These are phyloP conservation scores for Schizotus pectinicornis DNA, from an alignment of 2,888 invertebrate genomes.

Conservation along the genomic window DNA sequence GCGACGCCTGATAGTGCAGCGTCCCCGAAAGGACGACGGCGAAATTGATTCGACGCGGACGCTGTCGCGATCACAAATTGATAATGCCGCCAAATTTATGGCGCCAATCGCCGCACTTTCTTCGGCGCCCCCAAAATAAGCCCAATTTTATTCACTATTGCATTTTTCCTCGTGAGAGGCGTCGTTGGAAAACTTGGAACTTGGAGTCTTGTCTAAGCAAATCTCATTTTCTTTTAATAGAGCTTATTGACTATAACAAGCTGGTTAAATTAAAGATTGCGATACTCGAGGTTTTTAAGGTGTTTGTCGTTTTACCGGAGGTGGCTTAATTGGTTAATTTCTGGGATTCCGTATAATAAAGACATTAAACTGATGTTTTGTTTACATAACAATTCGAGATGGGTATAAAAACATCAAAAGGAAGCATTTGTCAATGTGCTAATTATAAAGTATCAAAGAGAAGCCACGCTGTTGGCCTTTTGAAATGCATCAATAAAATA, in stretches of 20 bases:
- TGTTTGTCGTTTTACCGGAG: no score
- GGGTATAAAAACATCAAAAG: constrained; percentile 35
- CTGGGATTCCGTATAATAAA: constrained; percentile 18
- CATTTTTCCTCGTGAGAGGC: no score
- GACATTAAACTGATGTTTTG: constrained; percentile 21
- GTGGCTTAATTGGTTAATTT: constrained; percentile 13
- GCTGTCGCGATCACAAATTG: constrained; percentile 13
- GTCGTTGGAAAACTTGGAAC: no score
- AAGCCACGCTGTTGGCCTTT: constrained; percentile 22
- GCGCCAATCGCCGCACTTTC: no score
- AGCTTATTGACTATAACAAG: no score
- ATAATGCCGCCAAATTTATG: background rate
- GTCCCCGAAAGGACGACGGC: constrained; percentile 3
- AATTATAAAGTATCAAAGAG: constrained; percentile 39
- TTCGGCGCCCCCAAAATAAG: no score
- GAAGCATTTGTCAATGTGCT: constrained; percentile 36
- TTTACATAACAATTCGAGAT: constrained; percentile 9
- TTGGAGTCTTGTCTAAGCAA: no score
- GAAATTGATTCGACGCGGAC: constrained; percentile 18
- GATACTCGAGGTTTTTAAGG: no score
- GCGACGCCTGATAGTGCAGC: constrained; percentile 20
- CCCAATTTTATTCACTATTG: no score
- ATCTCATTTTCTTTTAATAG: no score
- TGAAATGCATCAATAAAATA: constrained; percentile 36
- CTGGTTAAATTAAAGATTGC: no score